Evolutionary conservation across 1,140 invertebrate genomes (phyloP).

Genomic region (Ceratitis capitata): DNA sequence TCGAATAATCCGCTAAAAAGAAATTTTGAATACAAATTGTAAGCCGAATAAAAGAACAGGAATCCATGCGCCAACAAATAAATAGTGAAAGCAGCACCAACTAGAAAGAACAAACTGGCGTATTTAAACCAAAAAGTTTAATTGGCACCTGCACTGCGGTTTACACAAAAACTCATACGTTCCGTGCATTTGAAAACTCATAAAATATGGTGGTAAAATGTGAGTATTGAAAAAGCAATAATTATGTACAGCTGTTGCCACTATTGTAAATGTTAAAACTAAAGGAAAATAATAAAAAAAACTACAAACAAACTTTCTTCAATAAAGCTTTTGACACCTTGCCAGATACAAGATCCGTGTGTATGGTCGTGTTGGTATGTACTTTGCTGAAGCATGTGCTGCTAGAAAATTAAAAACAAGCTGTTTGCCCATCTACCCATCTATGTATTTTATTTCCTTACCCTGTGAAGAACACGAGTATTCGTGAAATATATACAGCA

Average conservation of each 20-base stretch:
- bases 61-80: background rate
- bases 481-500: no score
- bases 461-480: no score
- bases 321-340: background rate
- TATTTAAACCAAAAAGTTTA: background rate
- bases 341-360: background rate
- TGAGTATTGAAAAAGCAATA: background rate
- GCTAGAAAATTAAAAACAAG: background rate
- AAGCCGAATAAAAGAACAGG: background rate
- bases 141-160: background rate
- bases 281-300: background rate
- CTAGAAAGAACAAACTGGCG: background rate
- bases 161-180: no score
- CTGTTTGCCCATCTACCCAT: background rate
- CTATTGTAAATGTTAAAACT: no score
- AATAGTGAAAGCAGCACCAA: background rate
- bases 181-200: no score
- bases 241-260: background rate
- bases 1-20: no score
- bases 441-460: no score
- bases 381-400: background rate
- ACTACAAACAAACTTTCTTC: background rate
- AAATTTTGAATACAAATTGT: no score
- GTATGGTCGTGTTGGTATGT: no score
- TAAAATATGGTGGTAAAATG: background rate